Base-by-base conservation (phyloP, 2,113 vertebrate genomes). In the Alces alces region DNA sequence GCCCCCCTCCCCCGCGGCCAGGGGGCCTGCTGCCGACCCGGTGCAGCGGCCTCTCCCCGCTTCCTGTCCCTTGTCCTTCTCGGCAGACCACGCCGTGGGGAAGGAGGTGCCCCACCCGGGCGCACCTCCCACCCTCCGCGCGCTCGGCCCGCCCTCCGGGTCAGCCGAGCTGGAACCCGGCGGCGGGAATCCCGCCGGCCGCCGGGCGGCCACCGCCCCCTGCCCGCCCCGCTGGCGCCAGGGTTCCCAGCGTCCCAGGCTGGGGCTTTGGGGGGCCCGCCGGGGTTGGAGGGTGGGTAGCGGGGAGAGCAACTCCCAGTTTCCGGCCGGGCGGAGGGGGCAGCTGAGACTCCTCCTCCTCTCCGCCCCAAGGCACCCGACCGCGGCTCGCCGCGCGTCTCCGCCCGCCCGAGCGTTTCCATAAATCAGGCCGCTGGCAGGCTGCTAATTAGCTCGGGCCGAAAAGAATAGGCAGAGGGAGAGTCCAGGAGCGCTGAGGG, bases 371-470 rank as follows among this genome's bases (percentile, higher is more conserved):
- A 92, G 96, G 96, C 97, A 28, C 84, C 70, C 0, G 23, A 91
- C 76, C 90, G 39, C n/a, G 1, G 80, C 43, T 3, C 13, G 70
- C 89, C 0, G 85, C n/a, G 84, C 92, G 90, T 92, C 97, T 87
- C 96, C 92, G 88, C 96, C 97, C 85, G 96, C 96, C 93, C 25
- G 84, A 93, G 93, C 87, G 91, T 94, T 93, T 97, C 96, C 97
- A 96, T 94, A 96, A 97, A 98, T 97, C 97, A 95, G 95, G 97
- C 96, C 73, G 36, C 96, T 95, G 97, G 97, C 98, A 98, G 97
- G 96, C 96, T 97, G 98, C 97, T 98, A 98, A 98, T 98, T 96
- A 98, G 97, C 96, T 97, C 84, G 3, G 93, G 39, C 92, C 8
- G 94, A 47, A 88, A 96, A 97, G 97, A 97, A 94, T 92, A 10